phyloP scores from a whole-genome alignment of 64 coral and sea anemone genomes.

The Catalaphyllia jardinei region DNA sequence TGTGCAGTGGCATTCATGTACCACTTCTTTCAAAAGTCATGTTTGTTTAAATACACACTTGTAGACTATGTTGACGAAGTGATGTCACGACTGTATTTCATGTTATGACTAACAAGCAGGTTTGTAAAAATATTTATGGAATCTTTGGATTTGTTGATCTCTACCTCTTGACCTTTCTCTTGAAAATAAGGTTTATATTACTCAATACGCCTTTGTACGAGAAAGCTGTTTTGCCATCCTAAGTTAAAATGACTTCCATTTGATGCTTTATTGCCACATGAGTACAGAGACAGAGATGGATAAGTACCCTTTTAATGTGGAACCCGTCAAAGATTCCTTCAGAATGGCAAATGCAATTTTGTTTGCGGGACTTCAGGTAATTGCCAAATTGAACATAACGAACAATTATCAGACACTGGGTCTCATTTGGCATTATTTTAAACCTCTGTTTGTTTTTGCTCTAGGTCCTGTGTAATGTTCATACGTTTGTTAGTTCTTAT shows the following conservation, averaged over 20 bases:
- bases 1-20: not conserved
- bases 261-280: not conserved
- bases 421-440: too few relatives aligned
- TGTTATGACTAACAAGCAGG: not conserved
- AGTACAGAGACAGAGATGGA: not conserved
- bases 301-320: not conserved
- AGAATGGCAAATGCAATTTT: constrained; percentile 3
- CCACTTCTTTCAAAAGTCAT: not conserved
- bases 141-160: constrained; percentile 7
- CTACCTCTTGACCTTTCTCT: constrained; percentile 1
- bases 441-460: too few relatives aligned
- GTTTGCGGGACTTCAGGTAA: constrained; percentile 5
- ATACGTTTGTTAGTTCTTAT: too few relatives aligned
- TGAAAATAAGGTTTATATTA: not conserved
- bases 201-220: not conserved
- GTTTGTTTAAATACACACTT: not conserved
- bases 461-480: too few relatives aligned
- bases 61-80: not conserved
- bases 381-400: not conserved
- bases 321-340: not conserved
- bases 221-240: not conserved
- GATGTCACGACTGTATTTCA: not conserved
- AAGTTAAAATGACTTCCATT: not conserved
- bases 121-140: not conserved
- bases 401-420: not conserved